Conservation (phyloP, 2,888 invertebrate genomes). For the Xestia c-nigrum region DNA sequence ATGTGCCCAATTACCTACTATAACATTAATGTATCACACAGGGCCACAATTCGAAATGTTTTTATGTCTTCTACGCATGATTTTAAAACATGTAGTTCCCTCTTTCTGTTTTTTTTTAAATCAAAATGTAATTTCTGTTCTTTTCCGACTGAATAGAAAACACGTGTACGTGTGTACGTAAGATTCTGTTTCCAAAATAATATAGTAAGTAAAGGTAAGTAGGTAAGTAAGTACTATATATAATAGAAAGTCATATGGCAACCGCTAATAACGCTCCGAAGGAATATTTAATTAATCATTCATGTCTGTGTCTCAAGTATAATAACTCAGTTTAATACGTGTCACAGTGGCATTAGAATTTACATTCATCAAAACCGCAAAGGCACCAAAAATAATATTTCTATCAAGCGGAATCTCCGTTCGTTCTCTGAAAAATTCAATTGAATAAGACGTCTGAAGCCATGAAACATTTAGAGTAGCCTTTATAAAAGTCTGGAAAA, state of each 20-base stretch:
- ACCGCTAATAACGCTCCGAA: slow-evolving; percentile 49
- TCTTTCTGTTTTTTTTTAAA: neutral
- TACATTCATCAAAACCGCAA: slow-evolving; percentile 5
- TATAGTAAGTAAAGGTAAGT: neutral
- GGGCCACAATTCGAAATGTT: neutral
- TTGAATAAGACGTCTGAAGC: slow-evolving; percentile 39
- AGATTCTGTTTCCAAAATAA: neutral
- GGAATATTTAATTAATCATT: slow-evolving; percentile 38
- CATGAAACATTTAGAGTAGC: slow-evolving; percentile 44
- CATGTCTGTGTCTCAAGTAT: slow-evolving; percentile 12
- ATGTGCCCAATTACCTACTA: neutral
- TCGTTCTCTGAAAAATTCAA: slow-evolving; percentile 27
- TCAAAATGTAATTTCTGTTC: neutral
- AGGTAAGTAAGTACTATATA: neutral
- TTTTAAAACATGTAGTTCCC: neutral
- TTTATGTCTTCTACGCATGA: neutral
- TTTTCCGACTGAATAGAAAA: neutral
- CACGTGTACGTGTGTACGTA: neutral
- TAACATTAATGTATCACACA: neutral
- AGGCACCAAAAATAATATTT: slow-evolving; percentile 1
- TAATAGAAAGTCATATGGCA: neutral
- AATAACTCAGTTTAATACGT: slow-evolving; percentile 27
- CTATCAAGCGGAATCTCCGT: neutral
- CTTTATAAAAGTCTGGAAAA: slow-evolving; percentile 37
- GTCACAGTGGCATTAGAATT: slow-evolving; percentile 9